A percentile compares a stretch with the other conserved stretches of the same genome.
phyloP scores from a whole-genome alignment of 2,888 invertebrate species.

The Heliconius sara region DNA sequence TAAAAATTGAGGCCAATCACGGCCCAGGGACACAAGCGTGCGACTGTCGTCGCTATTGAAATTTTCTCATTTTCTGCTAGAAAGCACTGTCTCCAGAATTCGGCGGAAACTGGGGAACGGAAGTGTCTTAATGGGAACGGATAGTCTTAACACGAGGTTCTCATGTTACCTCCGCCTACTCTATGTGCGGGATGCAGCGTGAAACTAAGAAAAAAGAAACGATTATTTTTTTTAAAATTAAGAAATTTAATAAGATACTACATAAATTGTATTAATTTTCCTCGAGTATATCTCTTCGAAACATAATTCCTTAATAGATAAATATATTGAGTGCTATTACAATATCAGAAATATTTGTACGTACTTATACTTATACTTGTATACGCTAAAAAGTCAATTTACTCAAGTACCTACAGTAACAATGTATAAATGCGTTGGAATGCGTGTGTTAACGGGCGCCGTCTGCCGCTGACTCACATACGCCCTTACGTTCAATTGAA shows the following conservation, averaged over 20 bases:
- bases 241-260: too few relatives aligned
- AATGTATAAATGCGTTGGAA: constrained; percentile 39
- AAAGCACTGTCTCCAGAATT: too few relatives aligned
- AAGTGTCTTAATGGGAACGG: too few relatives aligned
- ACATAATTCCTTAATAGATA: too few relatives aligned
- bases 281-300: too few relatives aligned
- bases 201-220: background rate
- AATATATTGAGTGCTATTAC: background rate
- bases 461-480: constrained; percentile 33
- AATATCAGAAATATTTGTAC: background rate
- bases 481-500: constrained; percentile 26
- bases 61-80: too few relatives aligned
- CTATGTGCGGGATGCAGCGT: background rate
- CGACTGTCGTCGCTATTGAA: too few relatives aligned
- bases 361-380: background rate
- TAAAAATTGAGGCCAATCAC: too few relatives aligned
- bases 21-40: too few relatives aligned
- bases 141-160: background rate
- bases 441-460: constrained; percentile 38
- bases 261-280: too few relatives aligned
- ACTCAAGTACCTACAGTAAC: constrained; percentile 13
- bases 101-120: too few relatives aligned
- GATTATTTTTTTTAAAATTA: too few relatives aligned
- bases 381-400: background rate
- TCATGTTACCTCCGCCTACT: background rate